Percentiles rank a stretch among this genome's conserved stretches.
Evolutionary conservation across 2,113 vertebrate species (phyloP).

Genomic region (Hippocampus zosterae): DNA sequence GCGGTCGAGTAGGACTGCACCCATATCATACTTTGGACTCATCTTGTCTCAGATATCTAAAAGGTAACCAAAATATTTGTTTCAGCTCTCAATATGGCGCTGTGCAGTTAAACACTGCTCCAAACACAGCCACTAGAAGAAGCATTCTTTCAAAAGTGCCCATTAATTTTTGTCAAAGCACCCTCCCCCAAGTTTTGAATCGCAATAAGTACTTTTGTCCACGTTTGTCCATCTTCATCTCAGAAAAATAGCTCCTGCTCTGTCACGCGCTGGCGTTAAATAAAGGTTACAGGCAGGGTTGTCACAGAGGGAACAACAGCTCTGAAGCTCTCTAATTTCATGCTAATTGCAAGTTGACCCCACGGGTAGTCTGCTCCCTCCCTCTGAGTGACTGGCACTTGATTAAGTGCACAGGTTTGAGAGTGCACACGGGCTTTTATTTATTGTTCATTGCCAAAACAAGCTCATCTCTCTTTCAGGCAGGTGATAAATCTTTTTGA

Average conservation of each 20-base stretch:
- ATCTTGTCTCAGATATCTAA: background rate
- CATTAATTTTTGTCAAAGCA: too few relatives aligned
- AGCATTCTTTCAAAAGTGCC: too few relatives aligned
- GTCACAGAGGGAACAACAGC: constrained; percentile 12
- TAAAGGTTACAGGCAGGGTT: constrained; percentile 16
- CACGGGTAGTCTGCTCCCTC: constrained; percentile 28
- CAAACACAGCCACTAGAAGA: too few relatives aligned
- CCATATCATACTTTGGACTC: background rate
- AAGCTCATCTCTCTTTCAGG: constrained; percentile 13
- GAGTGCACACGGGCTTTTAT: constrained; percentile 47
- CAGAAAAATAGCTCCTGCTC: background rate
- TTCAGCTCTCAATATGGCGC: too few relatives aligned
- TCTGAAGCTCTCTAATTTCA: constrained; percentile 47
- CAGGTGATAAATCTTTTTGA: constrained; percentile 35
- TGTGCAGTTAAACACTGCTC: too few relatives aligned
- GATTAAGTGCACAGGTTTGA: constrained; percentile 38
- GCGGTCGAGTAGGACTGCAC: background rate
- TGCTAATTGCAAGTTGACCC: constrained; percentile 37
- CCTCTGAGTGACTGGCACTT: constrained; percentile 20
- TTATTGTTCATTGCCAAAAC: constrained; percentile 39
- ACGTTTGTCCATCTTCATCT: too few relatives aligned
- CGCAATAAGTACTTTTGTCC: too few relatives aligned
- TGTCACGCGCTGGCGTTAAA: background rate
- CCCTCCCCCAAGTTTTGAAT: too few relatives aligned
- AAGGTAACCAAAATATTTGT: too few relatives aligned